phyloP scores from a whole-genome alignment of 2,113 vertebrate genomes.

The Rhodinocichla rosea region DNA sequence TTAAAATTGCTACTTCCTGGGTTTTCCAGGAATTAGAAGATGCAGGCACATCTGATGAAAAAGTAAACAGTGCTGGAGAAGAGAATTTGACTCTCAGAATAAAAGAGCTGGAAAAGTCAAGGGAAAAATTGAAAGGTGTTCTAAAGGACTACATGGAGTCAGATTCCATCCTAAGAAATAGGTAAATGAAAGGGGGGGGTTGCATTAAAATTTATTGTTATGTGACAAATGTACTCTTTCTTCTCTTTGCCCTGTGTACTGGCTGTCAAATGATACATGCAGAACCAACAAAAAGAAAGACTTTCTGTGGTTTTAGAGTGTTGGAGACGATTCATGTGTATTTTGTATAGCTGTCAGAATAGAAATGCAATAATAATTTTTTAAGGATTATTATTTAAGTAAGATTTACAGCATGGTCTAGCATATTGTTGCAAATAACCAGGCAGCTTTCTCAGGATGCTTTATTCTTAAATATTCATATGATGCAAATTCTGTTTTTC shows the following conservation, averaged over 20 bases:
- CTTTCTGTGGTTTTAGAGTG: neutral
- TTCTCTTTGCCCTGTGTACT: neutral
- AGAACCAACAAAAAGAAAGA: neutral
- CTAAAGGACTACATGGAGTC: slow-evolving; percentile 23
- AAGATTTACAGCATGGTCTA: neutral
- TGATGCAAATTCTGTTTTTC: neutral
- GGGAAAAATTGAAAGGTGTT: slow-evolving; percentile 36
- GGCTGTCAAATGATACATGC: neutral
- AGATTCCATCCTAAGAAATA: slow-evolving; percentile 62
- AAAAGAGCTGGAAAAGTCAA: slow-evolving; percentile 40
- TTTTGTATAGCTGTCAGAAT: neutral
- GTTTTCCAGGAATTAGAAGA: slow-evolving; percentile 59
- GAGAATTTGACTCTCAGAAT: slow-evolving; percentile 38
- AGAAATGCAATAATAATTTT: neutral
- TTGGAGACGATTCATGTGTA: neutral
- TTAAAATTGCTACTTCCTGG: slow-evolving; percentile 62
- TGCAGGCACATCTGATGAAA: neutral
- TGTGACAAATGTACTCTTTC: neutral
- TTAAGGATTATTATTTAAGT: neutral
- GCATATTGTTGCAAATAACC: neutral
- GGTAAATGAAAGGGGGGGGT: slow-evolving; percentile 46
- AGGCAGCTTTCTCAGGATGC: neutral
- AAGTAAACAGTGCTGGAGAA: neutral
- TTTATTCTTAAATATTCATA: neutral
- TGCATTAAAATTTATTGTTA: neutral